These are phyloP conservation scores for Paramormyrops hopkinsi DNA, from an alignment of 2,797 vertebrate genomes.

Conservation along the genomic window DNA sequence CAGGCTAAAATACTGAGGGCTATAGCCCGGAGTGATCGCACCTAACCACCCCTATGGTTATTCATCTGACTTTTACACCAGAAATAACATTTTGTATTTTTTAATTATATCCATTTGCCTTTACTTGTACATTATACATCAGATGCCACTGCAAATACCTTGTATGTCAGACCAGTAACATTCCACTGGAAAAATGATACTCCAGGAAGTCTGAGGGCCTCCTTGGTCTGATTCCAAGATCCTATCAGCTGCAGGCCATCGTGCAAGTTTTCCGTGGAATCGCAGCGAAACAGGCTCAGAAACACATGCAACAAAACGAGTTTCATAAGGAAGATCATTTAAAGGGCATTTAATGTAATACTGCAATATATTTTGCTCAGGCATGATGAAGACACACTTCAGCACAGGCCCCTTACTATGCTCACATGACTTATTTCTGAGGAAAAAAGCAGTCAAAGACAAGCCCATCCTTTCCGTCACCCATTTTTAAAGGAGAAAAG, in stretches of 20 bases:
- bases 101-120: background rate
- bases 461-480: background rate
- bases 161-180: background rate
- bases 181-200: background rate
- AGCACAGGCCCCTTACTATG: background rate
- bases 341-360: background rate
- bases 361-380: background rate
- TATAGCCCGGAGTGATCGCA: background rate
- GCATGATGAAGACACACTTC: background rate
- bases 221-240: background rate
- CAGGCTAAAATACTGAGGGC: background rate
- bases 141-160: background rate
- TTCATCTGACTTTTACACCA: background rate
- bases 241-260: background rate
- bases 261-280: background rate
- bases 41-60: background rate
- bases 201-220: background rate
- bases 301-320: background rate
- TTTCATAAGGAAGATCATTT: background rate
- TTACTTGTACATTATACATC: background rate
- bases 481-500: background rate
- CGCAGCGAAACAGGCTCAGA: background rate
- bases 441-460: background rate
- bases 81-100: background rate
- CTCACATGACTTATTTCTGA: background rate